These are phyloP conservation scores for Xanthorhoe designata DNA, from an alignment of 2,888 invertebrate genomes.

Conservation along the genomic window DNA sequence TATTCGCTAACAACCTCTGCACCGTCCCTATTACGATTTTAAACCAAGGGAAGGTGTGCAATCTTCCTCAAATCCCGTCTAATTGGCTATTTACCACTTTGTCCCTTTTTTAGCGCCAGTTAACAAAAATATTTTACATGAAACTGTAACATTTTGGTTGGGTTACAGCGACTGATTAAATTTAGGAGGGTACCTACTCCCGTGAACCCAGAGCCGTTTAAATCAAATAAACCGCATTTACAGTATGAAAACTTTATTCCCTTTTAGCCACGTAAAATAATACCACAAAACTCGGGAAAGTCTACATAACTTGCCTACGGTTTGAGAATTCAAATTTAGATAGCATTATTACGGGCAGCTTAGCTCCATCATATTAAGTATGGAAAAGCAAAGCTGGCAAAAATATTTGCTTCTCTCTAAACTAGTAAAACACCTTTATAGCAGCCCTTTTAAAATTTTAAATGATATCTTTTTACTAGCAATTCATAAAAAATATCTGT, in stretches of 20 bases:
- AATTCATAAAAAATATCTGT: background rate
- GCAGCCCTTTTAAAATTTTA: background rate
- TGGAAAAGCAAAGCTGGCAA: constrained; percentile 9
- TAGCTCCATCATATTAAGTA: constrained; percentile 50
- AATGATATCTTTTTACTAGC: background rate
- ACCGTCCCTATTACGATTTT: constrained; percentile 4
- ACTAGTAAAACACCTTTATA: background rate
- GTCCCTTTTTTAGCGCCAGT: constrained; percentile 34
- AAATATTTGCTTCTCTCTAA: background rate
- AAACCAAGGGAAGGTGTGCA: constrained; percentile 21
- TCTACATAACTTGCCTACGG: constrained; percentile 59
- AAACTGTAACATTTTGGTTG: constrained; percentile 51
- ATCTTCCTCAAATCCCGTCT: constrained; percentile 29
- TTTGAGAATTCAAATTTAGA: constrained; percentile 60
- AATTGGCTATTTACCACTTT: constrained; percentile 35
- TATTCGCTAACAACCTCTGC: constrained; percentile 9
- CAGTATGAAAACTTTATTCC: constrained; percentile 63
- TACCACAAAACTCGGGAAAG: constrained; percentile 60
- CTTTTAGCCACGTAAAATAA: constrained; percentile 63
- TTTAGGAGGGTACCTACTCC: constrained; percentile 50
- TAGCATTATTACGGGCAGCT: constrained; percentile 52
- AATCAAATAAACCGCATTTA: constrained; percentile 66
- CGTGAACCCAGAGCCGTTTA: constrained; percentile 52
- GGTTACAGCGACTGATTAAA: constrained; percentile 53
- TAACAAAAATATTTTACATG: constrained; percentile 36